Base-by-base conservation (phyloP, 2,113 vertebrate genomes). In the Eudorcas thomsonii region DNA sequence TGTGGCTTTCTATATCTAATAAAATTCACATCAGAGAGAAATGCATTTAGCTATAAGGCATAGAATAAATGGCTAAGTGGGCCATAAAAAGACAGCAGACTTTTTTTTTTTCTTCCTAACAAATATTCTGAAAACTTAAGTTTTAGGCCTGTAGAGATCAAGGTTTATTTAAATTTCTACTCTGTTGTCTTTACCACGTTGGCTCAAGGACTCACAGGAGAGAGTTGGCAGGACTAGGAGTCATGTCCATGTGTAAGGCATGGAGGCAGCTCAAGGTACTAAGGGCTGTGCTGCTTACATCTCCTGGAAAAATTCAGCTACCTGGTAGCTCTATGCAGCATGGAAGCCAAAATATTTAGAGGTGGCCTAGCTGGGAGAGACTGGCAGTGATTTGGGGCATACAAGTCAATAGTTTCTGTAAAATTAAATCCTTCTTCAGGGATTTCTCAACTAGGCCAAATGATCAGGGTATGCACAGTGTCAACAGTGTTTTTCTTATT, bases 241-340 rank as follows among this genome's bases (percentile, higher is more conserved):
- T 30, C 57, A 83, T 1, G 5, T 17, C 6, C 52, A 9, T 21
- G 5, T 19, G 21, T 16, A 52, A 57, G 23, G 17, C 14, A 62
- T 28, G 33, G 2, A 1, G 5, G n/a, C 5, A 45, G 19, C 0
- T 19, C 16, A 23, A 23, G 2, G 8, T 25, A 1, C 30, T n/a
- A 17, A 89, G 17, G 33, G 8, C 26, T 25, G 0, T 84, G 28
- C 4, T 62, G 57, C 19, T 87, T 6, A 21, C 13, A 30, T 74
- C n/a, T 80, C 28, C 67, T 1, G 45, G 13, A n/a, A 74, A 28
- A 64, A 36, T 16, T 21, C 12, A 88, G 78, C 14, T 14, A 54
- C 17, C 11, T 78, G 28, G 43, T 39, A 64, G 2, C 11, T 74
- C 3, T 84, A 45, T 23, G 23, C 1, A 71, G 16, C 25, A 90